Evolutionary conservation across 2,797 vertebrate genomes (phyloP).

Genomic region (Myotis planiceps): DNA sequence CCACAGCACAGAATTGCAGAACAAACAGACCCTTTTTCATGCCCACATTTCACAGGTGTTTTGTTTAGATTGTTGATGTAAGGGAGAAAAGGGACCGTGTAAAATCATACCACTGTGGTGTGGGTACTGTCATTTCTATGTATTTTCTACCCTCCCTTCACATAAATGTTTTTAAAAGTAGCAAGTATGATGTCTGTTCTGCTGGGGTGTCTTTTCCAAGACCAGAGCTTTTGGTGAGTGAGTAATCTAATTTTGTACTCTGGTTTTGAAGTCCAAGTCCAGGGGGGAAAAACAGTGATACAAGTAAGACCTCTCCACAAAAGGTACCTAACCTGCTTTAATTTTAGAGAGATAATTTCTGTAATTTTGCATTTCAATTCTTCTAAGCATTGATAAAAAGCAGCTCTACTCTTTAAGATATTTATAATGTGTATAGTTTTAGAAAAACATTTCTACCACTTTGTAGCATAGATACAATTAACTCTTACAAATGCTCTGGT

Average conservation of each 20-base stretch:
- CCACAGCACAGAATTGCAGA: not conserved
- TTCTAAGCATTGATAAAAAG: not conserved
- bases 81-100: not conserved
- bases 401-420: not conserved
- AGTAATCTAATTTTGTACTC: not conserved
- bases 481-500: not conserved
- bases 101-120: not conserved
- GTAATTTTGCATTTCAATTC: not conserved
- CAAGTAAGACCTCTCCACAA: not conserved
- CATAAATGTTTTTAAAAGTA: not conserved
- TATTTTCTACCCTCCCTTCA: not conserved
- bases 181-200: not conserved
- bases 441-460: not conserved
- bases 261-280: not conserved
- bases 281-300: not conserved
- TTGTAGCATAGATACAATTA: not conserved
- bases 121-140: not conserved
- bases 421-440: not conserved
- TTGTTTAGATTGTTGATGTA: constrained; percentile 21
- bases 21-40: not conserved
- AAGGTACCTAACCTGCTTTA: not conserved
- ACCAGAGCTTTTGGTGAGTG: not conserved
- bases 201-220: not conserved
- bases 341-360: not conserved
- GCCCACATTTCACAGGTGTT: not conserved